Conservation (phyloP, 2,888 invertebrate genomes). For the Pilophorus perplexus region DNA sequence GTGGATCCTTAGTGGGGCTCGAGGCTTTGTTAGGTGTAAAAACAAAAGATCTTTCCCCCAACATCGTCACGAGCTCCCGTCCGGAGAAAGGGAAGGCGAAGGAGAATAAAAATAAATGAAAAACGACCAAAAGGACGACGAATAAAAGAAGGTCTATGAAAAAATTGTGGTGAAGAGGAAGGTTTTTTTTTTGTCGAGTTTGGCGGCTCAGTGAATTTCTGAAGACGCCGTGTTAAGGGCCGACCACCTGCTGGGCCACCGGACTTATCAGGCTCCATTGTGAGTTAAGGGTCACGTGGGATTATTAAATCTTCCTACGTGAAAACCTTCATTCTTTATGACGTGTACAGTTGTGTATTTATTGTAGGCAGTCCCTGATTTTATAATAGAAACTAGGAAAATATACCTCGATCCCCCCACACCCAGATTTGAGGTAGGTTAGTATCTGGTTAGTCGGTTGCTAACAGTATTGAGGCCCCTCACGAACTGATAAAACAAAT, state of each 20-base stretch:
- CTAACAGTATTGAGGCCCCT: too few relatives aligned
- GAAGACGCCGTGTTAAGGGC: slow-evolving; percentile 19
- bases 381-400: too few relatives aligned
- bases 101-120: background rate
- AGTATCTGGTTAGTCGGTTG: too few relatives aligned
- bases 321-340: background rate
- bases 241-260: slow-evolving; percentile 15
- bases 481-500: too few relatives aligned
- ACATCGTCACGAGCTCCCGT: too few relatives aligned
- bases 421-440: too few relatives aligned
- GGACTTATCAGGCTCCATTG: slow-evolving; percentile 13
- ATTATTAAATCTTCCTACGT: slow-evolving; percentile 16
- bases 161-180: slow-evolving; percentile 11
- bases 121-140: background rate
- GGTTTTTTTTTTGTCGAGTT: slow-evolving; percentile 6
- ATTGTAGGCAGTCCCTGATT: too few relatives aligned
- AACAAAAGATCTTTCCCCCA: too few relatives aligned
- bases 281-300: slow-evolving; percentile 10
- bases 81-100: too few relatives aligned
- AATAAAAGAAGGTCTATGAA: slow-evolving; percentile 11
- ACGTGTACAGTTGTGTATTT: background rate
- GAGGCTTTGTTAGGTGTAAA: background rate
- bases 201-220: slow-evolving; percentile 14
- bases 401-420: too few relatives aligned
- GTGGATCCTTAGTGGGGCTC: background rate